Percentiles rank a stretch among this genome's conserved stretches.
Conservation (phyloP, 2,888 invertebrate species). For the Cryptus armator region DNA sequence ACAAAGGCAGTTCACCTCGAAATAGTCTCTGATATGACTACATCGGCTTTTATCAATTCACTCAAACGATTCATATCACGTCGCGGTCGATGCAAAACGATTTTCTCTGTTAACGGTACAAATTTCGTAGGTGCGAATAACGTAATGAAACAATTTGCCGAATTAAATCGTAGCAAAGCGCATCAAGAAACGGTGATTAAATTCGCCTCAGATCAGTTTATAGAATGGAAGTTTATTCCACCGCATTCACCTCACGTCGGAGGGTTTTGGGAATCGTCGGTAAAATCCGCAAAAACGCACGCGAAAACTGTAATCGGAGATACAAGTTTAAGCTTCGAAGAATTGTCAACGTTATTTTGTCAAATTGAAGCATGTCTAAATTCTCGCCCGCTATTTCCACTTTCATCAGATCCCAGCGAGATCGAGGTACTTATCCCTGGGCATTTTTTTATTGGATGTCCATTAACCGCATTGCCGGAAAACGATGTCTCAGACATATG, state of each 20-base stretch:
- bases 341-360: slow-evolving; percentile 66
- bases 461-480: slow-evolving; percentile 12
- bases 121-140: slow-evolving; percentile 66
- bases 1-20: slow-evolving; percentile 58
- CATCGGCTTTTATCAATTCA: slow-evolving; percentile 55
- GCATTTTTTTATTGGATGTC: slow-evolving; percentile 9
- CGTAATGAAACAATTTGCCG: slow-evolving; percentile 23
- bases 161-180: slow-evolving; percentile 17
- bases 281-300: slow-evolving; percentile 77
- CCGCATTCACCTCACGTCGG: slow-evolving; percentile 74
- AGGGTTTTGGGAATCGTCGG: slow-evolving; percentile 77
- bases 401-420: slow-evolving; percentile 42
- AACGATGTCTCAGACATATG: slow-evolving; percentile 1
- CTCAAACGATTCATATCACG: slow-evolving; percentile 57
- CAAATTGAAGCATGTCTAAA: slow-evolving; percentile 52
- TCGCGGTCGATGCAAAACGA: slow-evolving; percentile 43
- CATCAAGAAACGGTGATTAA: slow-evolving; percentile 41
- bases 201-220: slow-evolving; percentile 19
- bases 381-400: slow-evolving; percentile 65
- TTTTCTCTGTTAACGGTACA: slow-evolving; percentile 63
- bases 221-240: slow-evolving; percentile 75
- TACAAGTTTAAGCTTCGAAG: slow-evolving; percentile 71
- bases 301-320: slow-evolving; percentile 70
- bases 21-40: slow-evolving; percentile 44
- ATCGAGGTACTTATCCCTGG: not conserved